These are phyloP conservation scores for Adoxophyes honmai DNA, from an alignment of 1,140 invertebrate species.

Conservation along the genomic window DNA sequence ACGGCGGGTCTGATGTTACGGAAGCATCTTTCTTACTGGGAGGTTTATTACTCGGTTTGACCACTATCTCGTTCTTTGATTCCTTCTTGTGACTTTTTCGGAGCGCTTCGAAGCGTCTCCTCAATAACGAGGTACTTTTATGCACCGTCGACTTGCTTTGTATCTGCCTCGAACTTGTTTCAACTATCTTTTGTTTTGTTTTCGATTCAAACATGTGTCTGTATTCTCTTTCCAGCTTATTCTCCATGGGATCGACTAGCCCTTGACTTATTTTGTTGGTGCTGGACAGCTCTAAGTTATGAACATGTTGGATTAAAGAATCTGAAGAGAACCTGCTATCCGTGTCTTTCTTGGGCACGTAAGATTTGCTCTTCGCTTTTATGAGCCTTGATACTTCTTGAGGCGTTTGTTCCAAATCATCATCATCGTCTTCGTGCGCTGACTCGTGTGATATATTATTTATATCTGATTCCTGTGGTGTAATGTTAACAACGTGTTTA, in stretches of 20 bases:
- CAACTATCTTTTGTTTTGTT: conserved; percentile 22
- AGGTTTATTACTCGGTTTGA: conserved; percentile 26
- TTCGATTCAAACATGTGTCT: conserved; percentile 41
- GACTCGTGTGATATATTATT: too few relatives aligned
- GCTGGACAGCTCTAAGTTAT: conserved; percentile 53
- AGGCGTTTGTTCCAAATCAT: too few relatives aligned
- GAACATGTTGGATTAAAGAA: conserved; percentile 53
- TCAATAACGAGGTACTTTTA: conserved; percentile 44
- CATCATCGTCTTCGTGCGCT: too few relatives aligned
- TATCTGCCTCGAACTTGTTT: conserved; percentile 13
- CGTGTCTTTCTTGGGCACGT: not conserved
- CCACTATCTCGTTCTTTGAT: conserved; percentile 23
- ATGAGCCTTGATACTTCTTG: not conserved
- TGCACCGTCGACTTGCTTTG: conserved; percentile 31
- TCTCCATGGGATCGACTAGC: conserved; percentile 44
- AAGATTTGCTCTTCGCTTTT: conserved; percentile 13
- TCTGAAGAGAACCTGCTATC: conserved; percentile 37
- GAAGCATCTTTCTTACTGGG: conserved; percentile 47
- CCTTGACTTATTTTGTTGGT: conserved; percentile 31
- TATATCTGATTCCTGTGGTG: too few relatives aligned
- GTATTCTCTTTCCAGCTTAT: conserved; percentile 53
- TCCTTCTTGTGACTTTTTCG: conserved; percentile 41
- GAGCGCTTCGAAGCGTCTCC: conserved; percentile 47
- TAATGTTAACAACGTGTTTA: too few relatives aligned
- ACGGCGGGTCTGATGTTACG: conserved; percentile 51